phyloP scores from a whole-genome alignment of 2,797 vertebrate species.

The Pantherophis vulpinus region DNA sequence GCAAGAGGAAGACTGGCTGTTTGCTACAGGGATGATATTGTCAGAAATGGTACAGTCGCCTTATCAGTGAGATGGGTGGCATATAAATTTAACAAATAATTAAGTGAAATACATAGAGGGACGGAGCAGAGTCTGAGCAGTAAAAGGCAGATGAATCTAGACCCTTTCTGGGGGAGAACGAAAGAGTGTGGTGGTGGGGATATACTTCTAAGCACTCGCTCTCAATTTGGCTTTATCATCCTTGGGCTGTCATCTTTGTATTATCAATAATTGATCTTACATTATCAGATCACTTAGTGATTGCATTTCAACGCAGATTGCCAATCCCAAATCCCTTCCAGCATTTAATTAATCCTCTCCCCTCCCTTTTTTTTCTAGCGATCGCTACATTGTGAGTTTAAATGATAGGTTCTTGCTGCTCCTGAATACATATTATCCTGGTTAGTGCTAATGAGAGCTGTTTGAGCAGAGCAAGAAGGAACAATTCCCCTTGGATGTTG shows the following conservation, averaged over 20 bases:
- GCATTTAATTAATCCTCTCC: not conserved
- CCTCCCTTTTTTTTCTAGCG: constrained; percentile 7
- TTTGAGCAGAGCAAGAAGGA: not conserved
- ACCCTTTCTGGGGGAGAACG: not conserved
- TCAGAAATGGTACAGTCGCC: not conserved
- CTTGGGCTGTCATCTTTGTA: not conserved
- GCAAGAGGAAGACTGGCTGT: not conserved
- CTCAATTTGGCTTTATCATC: constrained; percentile 21
- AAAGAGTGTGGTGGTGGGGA: no score
- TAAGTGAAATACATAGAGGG: not conserved
- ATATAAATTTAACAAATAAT: not conserved
- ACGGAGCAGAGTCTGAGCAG: no score
- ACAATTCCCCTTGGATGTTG: constrained; percentile 9
- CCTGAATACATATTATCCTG: not conserved
- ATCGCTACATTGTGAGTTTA: not conserved
- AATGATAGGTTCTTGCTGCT: not conserved
- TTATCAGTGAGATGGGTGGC: not conserved
- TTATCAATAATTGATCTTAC: constrained; percentile 41
- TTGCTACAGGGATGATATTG: not conserved
- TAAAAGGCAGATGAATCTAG: not conserved
- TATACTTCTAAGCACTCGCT: not conserved
- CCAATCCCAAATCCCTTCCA: not conserved
- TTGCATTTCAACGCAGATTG: constrained; percentile 19
- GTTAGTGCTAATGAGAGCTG: constrained; percentile 6
- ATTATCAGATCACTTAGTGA: constrained; percentile 30